Base-by-base conservation (phyloP, 2,113 vertebrate species). In the Equus przewalskii region DNA sequence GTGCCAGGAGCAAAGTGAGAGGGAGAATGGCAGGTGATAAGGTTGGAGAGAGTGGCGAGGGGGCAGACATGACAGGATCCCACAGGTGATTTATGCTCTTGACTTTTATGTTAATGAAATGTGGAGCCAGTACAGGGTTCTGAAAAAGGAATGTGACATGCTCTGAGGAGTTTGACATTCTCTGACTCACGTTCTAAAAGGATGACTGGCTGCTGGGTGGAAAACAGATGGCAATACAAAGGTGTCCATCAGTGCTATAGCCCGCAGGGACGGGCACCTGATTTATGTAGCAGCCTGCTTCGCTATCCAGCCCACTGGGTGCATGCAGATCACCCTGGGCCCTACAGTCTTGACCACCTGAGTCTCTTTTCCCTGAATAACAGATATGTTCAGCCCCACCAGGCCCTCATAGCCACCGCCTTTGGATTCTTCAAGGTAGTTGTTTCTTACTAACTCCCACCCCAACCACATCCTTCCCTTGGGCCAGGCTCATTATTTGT, bases 271-370 rank as follows among this genome's bases (percentile, higher is more conserved):
- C 5, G 10, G 11, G 1, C 15, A 33, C 0, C n/a, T 64, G 46
- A 14, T 46, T 73, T 56, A 36, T 60, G n/a, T 28, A 49, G 67
- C 30, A n/a, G 22, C 18, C 36, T 67, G 24, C 62, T 72, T n/a
- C 24, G 14, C 1, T 72, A 4, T 11, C 1, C 1, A 21, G 5
- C 14, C 24, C 5, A 36, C 30, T 0, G 21, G 21, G 5, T 16
- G 22, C 2, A 13, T 3, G 12, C 6, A 58, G 64, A 44, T 10
- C 46, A 6, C 11, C 51, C 12, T 6, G 18, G 13, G 2, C 7
- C 41, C 44, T 33, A 5, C n/a, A 12, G 19, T 44, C 64, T 19
- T n/a, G 10, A 56, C 30, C 21, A 24, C 28, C 1, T 30, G 24
- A 26, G 3, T 58, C n/a, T 73, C 64, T 26, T 22, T 60, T 75